Conservation (phyloP, 1,140 invertebrate species). For the Apis cerana region DNA sequence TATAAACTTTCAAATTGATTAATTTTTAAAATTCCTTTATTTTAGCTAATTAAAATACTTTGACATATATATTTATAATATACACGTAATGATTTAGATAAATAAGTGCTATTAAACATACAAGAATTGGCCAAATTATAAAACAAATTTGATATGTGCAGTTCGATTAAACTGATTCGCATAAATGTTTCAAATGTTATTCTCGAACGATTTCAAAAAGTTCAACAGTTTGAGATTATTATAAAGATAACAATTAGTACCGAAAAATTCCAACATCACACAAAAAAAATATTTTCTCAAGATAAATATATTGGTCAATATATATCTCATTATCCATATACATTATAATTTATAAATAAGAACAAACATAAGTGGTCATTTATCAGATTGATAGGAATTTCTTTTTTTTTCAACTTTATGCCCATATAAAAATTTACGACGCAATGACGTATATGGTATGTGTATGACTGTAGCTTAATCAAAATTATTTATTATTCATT, state of each 20-base stretch:
- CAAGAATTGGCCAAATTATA: background rate
- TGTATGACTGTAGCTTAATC: background rate
- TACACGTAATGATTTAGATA: constrained; percentile 20
- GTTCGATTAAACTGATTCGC: background rate
- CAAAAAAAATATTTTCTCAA: background rate
- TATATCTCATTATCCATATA: background rate
- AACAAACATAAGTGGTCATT: background rate
- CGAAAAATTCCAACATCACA: background rate
- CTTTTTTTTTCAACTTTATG: background rate
- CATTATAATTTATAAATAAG: constrained; percentile 34
- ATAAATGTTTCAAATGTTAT: background rate
- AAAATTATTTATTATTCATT: constrained; percentile 6
- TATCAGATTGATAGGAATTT: constrained; percentile 7
- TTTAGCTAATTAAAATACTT: constrained; percentile 40
- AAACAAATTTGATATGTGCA: constrained; percentile 35
- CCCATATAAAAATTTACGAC: constrained; percentile 29
- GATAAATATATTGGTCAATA: constrained; percentile 8
- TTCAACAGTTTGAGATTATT: no score
- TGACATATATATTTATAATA: constrained; percentile 36
- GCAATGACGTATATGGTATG: background rate
- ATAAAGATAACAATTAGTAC: constrained; percentile 21
- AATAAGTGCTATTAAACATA: constrained; percentile 21
- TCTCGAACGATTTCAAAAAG: background rate
- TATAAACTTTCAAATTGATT: background rate
- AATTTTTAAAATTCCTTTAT: constrained; percentile 29